A percentile compares a stretch with the other conserved stretches of the same genome.
These are phyloP conservation scores for Nysson spinosus DNA, from an alignment of 2,888 invertebrate species.

Conservation along the genomic window DNA sequence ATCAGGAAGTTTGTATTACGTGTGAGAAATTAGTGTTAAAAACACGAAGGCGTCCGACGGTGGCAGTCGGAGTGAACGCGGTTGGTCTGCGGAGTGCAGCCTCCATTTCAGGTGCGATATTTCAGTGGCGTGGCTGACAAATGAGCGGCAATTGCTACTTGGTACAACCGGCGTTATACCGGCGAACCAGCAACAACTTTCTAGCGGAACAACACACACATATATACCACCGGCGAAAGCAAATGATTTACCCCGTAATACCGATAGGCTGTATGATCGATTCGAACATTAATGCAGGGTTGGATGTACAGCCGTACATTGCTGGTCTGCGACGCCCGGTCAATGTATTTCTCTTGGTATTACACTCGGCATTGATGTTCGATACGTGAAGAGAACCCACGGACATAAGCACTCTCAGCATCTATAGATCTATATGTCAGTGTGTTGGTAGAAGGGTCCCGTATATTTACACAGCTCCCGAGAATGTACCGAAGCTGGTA, in stretches of 20 bases:
- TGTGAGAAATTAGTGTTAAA: slow-evolving; percentile 31
- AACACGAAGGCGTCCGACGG: slow-evolving; percentile 42
- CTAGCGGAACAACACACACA: slow-evolving; percentile 42
- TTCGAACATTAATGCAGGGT: slow-evolving; percentile 55
- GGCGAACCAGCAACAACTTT: slow-evolving; percentile 53
- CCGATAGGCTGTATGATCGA: slow-evolving; percentile 59
- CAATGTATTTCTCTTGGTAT: slow-evolving; percentile 46
- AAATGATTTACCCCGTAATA: slow-evolving; percentile 61
- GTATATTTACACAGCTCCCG: slow-evolving; percentile 45
- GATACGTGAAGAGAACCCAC: slow-evolving; percentile 33
- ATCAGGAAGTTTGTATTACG: slow-evolving; percentile 38
- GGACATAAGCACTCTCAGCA: slow-evolving; percentile 33
- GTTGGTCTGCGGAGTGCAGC: slow-evolving; percentile 36
- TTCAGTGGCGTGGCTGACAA: slow-evolving; percentile 62
- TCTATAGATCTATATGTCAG: slow-evolving; percentile 46
- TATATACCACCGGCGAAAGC: slow-evolving; percentile 38
- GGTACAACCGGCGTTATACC: slow-evolving; percentile 40
- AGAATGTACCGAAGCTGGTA: slow-evolving; percentile 15
- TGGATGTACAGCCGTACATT: slow-evolving; percentile 37
- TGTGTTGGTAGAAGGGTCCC: slow-evolving; percentile 19
- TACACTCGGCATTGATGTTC: slow-evolving; percentile 43
- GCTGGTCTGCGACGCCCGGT: slow-evolving; percentile 23
- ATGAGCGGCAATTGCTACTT: slow-evolving; percentile 64
- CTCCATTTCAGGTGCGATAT: slow-evolving; percentile 56
- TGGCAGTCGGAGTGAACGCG: slow-evolving; percentile 41